Evolutionary conservation across 2,888 invertebrate species (phyloP), one percentile per base, ranked within the genome.

Genomic region (Nomada hirtipes): DNA sequence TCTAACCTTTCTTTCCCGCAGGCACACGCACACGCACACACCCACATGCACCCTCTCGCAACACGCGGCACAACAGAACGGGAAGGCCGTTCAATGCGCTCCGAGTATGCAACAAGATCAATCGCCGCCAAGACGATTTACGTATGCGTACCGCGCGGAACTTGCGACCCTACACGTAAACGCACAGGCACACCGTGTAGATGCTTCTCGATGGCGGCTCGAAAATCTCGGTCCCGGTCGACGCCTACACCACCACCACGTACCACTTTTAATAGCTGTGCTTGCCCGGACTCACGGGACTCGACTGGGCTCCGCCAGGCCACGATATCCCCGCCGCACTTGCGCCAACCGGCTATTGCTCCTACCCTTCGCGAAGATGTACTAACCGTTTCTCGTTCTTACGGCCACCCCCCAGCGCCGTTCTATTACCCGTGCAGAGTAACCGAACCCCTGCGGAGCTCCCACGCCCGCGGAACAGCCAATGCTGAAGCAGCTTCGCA

Each of bases 241-340:
- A 89, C 88, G 88, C 89, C 87, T 88, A 88, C 84, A 89, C 90
- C 85, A 85, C 86, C 86, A 88, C 88, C 88, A 83, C 86, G 85
- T 85, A 81, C 85, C 86, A 83, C 84, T 83, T 36, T 87, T 81
- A 78, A 83, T 68, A 88, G 86, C 88, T 88, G 86, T 92, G 90
- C 90, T 92, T 91, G 90, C 93, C 93, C 93, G 93, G 91, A 92
- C 92, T 92, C 92, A 92, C 93, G 92, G 93, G 93, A 93, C 92
- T 91, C 91, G 90, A 93, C 93, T 93, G 93, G 90, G 91, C 89
- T 89, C 88, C 88, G 86, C 88, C 90, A 86, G 89, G 89, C 88
- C 82, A 79, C 84, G 81, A 86, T 88, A 89, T 86, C 85, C 82
- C 86, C 84, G 79, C 74, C 67, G 88, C 89, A 85, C 89, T 82